These are phyloP conservation scores for Isotomurus palustris DNA, from an alignment of 2,888 invertebrate species.

Conservation along the genomic window DNA sequence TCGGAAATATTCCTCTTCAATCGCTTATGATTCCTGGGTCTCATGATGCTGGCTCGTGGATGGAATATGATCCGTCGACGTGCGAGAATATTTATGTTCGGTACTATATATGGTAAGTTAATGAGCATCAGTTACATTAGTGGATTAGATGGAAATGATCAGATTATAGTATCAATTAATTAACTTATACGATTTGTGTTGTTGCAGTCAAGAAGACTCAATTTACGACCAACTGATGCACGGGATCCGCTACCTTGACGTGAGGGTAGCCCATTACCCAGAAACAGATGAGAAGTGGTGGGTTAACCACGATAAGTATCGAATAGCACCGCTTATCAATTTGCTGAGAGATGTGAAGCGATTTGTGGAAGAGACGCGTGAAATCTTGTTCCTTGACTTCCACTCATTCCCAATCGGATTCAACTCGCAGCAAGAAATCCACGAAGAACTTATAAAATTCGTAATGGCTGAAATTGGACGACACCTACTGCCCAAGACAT, in stretches of 20 bases:
- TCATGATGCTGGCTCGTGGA: constrained; percentile 61
- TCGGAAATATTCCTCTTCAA: constrained; percentile 58
- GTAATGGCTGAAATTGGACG: constrained; percentile 48
- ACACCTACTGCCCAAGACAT: constrained; percentile 48
- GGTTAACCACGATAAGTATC: constrained; percentile 67
- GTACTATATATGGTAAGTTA: constrained; percentile 35
- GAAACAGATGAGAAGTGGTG: constrained; percentile 55
- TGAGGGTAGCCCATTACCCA: constrained; percentile 67
- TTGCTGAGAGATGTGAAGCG: constrained; percentile 55
- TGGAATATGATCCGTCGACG: constrained; percentile 52
- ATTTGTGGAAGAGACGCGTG: constrained; percentile 59
- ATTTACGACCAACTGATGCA: constrained; percentile 77
- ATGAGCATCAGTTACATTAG: background rate
- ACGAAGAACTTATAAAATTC: constrained; percentile 50
- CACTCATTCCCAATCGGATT: constrained; percentile 73
- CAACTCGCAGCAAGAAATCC: constrained; percentile 49
- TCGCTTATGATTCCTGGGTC: constrained; percentile 65
- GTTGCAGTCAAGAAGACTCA: constrained; percentile 66
- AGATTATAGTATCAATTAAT: background rate
- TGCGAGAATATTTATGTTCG: constrained; percentile 38
- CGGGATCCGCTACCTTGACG: constrained; percentile 76
- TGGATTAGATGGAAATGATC: background rate
- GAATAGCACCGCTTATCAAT: constrained; percentile 61
- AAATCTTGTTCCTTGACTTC: constrained; percentile 74
- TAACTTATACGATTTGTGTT: background rate